phyloP scores from a whole-genome alignment of 2,113 vertebrate genomes.

The Candoia aspera region DNA sequence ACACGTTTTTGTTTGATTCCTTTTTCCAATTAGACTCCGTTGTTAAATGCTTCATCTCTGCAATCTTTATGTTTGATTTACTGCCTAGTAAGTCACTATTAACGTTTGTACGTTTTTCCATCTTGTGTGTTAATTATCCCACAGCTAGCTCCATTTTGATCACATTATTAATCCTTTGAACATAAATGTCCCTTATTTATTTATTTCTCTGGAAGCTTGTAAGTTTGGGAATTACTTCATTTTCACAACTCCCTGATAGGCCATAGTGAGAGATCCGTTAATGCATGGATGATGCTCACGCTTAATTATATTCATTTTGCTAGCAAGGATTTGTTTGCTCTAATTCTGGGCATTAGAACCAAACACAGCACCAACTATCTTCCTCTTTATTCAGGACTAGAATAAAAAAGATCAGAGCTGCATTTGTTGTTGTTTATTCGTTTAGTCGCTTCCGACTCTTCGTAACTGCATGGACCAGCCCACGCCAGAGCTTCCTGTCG shows the following conservation, averaged over 20 bases:
- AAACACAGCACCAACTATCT: not conserved
- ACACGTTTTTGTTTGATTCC: not conserved
- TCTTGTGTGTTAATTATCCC: conserved; percentile 27
- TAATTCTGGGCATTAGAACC: not conserved
- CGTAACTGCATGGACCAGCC: too few relatives aligned
- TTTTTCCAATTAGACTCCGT: not conserved
- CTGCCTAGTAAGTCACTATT: conserved; percentile 19
- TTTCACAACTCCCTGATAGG: not conserved
- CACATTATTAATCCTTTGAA: conserved; percentile 26
- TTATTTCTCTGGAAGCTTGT: conserved; percentile 13
- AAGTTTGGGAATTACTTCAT: conserved; percentile 23
- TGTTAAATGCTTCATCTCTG: not conserved
- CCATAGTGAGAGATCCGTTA: not conserved
- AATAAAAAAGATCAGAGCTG: not conserved
- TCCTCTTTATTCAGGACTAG: not conserved
- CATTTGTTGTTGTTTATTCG: too few relatives aligned
- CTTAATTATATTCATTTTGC: not conserved
- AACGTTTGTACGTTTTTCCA: conserved; percentile 13
- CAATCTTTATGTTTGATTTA: conserved; percentile 25
- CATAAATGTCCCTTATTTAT: not conserved
- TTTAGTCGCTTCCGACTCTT: too few relatives aligned
- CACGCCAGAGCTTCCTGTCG: too few relatives aligned
- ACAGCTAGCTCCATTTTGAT: conserved; percentile 17
- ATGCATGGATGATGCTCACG: not conserved
- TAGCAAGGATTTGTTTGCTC: not conserved